Evolutionary conservation across 2,888 invertebrate species (phyloP).

Genomic region (Kuschelorhynchus macadamiae): DNA sequence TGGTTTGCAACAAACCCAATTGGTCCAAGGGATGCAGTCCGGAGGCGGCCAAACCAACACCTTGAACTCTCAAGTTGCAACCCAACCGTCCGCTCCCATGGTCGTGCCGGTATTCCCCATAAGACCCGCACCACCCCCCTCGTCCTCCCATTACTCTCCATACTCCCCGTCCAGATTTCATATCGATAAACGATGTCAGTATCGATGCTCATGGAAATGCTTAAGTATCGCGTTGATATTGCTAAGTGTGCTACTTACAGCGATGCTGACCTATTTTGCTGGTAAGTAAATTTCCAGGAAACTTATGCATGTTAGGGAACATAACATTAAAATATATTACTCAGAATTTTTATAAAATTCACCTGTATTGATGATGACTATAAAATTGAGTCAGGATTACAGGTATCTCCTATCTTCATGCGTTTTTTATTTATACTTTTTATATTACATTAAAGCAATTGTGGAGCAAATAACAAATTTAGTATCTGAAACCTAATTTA

Average conservation of each 20-base stretch:
- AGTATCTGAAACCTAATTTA: too few species aligned
- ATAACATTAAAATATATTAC: background rate
- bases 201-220: constrained; percentile 97
- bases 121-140: constrained; percentile 72
- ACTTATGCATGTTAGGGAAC: too few species aligned
- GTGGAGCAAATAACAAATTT: too few species aligned
- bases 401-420: too few species aligned
- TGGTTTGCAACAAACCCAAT: constrained; percentile 71
- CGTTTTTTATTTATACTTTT: too few species aligned
- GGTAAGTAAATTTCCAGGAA: constrained; percentile 74
- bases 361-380: too few species aligned
- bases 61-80: constrained; percentile 72
- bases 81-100: constrained; percentile 79
- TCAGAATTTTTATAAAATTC: too few species aligned
- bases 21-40: constrained; percentile 72
- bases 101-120: constrained; percentile 92
- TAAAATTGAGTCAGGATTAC: too few species aligned
- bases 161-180: constrained; percentile 94
- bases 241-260: constrained; percentile 89
- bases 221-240: constrained; percentile 94
- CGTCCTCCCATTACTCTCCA: constrained; percentile 85
- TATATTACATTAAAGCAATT: too few species aligned
- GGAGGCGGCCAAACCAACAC: constrained; percentile 78
- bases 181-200: constrained; percentile 94
- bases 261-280: constrained; percentile 95